Percentiles rank a stretch among this genome's conserved stretches.
These are phyloP conservation scores for Chymomyza procnemis DNA, from an alignment of 2,888 invertebrate species.

Conservation along the genomic window DNA sequence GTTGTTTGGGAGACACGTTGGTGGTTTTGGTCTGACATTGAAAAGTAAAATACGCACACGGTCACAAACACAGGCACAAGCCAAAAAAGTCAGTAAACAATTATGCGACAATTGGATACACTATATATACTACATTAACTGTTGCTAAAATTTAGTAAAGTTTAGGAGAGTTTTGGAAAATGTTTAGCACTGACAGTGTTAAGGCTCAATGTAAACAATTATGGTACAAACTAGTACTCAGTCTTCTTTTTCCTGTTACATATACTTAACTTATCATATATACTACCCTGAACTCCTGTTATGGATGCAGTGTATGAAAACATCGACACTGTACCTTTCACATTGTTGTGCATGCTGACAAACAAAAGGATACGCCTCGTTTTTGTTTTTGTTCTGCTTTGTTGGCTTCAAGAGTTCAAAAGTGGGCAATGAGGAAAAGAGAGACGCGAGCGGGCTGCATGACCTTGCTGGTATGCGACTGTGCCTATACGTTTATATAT, in stretches of 20 bases:
- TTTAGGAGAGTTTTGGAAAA: too few relatives aligned
- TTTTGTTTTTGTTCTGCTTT: slow-evolving; percentile 17
- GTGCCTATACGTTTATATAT: slow-evolving; percentile 28
- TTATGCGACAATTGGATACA: too few relatives aligned
- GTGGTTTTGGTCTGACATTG: slow-evolving; percentile 51
- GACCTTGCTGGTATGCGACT: slow-evolving; percentile 60
- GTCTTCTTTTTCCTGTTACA: neutral
- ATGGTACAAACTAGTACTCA: too few relatives aligned
- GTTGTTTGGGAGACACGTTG: neutral
- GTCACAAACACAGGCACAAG: neutral
- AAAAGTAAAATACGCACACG: slow-evolving; percentile 49
- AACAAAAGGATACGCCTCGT: slow-evolving; percentile 43
- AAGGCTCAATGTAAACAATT: too few relatives aligned
- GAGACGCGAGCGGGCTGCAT: slow-evolving; percentile 27
- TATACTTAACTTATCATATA: too few relatives aligned
- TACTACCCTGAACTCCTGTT: neutral
- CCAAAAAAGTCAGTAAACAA: neutral
- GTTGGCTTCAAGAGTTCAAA: slow-evolving; percentile 1
- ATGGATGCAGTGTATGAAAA: neutral
- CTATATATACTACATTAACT: too few relatives aligned
- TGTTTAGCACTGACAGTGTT: too few relatives aligned
- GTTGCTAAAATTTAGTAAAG: too few relatives aligned
- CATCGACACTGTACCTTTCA: neutral
- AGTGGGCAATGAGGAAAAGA: neutral
- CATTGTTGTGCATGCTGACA: slow-evolving; percentile 22